Conservation (phyloP, 2,797 vertebrate genomes). For the Avahi laniger region DNA sequence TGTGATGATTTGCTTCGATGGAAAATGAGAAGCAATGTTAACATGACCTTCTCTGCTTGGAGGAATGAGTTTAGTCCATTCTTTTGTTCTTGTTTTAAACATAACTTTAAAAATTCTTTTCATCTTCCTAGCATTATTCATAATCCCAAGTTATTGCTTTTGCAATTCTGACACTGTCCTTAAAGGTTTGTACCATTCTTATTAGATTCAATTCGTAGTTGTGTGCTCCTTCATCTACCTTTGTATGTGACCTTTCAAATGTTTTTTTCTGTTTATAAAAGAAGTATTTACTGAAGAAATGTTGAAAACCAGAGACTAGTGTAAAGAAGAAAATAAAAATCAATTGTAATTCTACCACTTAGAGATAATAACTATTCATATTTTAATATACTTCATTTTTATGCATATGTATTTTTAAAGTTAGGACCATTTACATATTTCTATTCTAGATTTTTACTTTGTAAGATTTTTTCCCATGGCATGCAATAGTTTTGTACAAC, state of each 20-base stretch:
- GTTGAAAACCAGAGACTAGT: not conserved
- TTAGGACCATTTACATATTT: not conserved
- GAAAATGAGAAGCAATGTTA: not conserved
- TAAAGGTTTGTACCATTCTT: not conserved
- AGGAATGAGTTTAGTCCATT: not conserved
- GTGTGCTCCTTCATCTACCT: not conserved
- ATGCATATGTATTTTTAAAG: not conserved
- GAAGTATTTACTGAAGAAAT: not conserved
- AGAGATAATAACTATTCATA: not conserved
- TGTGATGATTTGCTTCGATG: not conserved
- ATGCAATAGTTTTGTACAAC: not conserved
- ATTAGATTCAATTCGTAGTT: not conserved
- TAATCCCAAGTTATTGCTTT: conserved; percentile 14
- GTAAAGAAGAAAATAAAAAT: conserved; percentile 17
- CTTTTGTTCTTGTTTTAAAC: conserved; percentile 46
- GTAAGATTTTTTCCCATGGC: not conserved
- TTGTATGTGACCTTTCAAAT: not conserved
- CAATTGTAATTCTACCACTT: not conserved
- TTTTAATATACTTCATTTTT: conserved; percentile 23
- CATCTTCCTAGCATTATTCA: conserved; percentile 23
- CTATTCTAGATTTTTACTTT: not conserved
- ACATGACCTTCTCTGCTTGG: not conserved
- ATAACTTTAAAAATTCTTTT: not conserved
- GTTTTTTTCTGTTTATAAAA: not conserved
- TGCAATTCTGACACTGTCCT: not conserved